phyloP scores from a whole-genome alignment of 2,113 vertebrate species.

The Cyanistes caeruleus region DNA sequence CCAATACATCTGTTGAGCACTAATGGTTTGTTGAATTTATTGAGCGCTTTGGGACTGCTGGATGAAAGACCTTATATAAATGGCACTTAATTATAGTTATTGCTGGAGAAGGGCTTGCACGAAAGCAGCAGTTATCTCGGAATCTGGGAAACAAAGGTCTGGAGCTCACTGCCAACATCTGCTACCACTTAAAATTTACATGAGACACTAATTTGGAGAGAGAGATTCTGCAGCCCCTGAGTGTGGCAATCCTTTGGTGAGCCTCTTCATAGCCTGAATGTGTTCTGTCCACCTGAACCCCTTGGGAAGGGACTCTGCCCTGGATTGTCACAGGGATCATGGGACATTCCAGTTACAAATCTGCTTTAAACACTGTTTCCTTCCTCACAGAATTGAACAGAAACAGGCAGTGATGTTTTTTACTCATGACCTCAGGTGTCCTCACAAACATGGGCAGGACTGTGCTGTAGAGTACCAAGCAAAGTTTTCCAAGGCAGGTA shows the following conservation, averaged over 20 bases:
- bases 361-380: not conserved
- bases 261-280: not conserved
- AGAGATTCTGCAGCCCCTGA: not conserved
- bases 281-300: not conserved
- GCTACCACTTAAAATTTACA: slow-evolving; percentile 24
- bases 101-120: slow-evolving; percentile 1
- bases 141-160: slow-evolving; percentile 18
- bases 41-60: not conserved
- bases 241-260: not conserved
- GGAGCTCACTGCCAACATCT: not conserved
- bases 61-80: slow-evolving; percentile 30
- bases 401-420: not conserved
- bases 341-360: not conserved
- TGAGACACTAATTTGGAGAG: not conserved
- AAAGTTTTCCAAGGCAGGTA: slow-evolving; percentile 30
- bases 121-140: slow-evolving; percentile 45
- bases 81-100: slow-evolving; percentile 40
- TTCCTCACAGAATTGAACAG: not conserved
- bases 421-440: not conserved
- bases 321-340: not conserved
- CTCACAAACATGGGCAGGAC: not conserved
- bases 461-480: not conserved
- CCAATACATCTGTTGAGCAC: not conserved
- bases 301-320: not conserved
- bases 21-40: slow-evolving; percentile 40